Base-by-base conservation (phyloP, 2,888 invertebrate species). In the Kuschelorhynchus macadamiae region DNA sequence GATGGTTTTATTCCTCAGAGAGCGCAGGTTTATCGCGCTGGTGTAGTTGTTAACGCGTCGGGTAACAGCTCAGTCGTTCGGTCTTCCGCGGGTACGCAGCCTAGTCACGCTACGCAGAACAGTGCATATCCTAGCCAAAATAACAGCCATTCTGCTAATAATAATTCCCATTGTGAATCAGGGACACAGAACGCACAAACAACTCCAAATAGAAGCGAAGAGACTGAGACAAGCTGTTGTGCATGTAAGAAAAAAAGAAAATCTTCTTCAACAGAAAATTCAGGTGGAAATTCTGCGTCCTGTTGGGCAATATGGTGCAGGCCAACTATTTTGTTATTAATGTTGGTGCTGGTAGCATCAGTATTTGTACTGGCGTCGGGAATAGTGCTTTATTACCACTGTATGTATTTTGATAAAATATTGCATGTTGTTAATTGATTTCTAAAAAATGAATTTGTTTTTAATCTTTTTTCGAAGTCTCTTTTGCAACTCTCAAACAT, bases 341-440 rank as follows among this genome's bases (percentile, higher is more conserved):
- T 88, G 30, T 82, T 88, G 70, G 86, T 88, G 50, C 82, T 88
- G 47, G 83, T 88, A 71, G 85, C 88, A 70, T 85, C 88, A 67
- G 83, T 87, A 67, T 88, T 88, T 78, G 86, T 88, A 20, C 81
- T 87, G 78, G 85, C 88, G 71, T 87, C 88, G 71, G 88, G 87
- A 55, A 85, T 88, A 60, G 83, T 88, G 44, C 85, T 88, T 62
- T 88, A 88, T 80, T 87, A 87, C 76, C 88, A 88, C 81, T 88
- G 88, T 88, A 83, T 85, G 88, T 88, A 81, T 64, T 36, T 50
- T 59, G n/a, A n/a, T n/a, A n/a, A n/a, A 21, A 39, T 14, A 7
- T 50, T 52, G 20, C 33, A 50, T 50, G 33, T 32, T 4, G n/a
- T 25, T 49, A 21, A 12, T 12, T 8, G 17, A 11, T 2, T 12